A percentile compares a stretch with the other conserved stretches of the same genome.
Evolutionary conservation across 2,113 vertebrate species (phyloP).

Genomic region (Pantherophis guttatus): DNA sequence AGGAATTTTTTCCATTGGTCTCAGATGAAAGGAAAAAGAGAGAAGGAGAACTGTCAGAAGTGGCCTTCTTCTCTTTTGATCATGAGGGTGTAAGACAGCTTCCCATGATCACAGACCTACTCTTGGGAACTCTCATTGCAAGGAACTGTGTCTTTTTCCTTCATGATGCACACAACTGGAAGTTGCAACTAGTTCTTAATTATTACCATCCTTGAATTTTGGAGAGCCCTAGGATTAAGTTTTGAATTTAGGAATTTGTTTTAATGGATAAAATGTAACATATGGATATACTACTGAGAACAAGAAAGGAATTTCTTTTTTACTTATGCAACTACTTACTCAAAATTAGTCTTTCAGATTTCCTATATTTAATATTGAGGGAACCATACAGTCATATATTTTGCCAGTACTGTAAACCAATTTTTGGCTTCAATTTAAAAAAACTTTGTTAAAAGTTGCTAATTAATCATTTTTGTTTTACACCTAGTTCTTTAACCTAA

Average conservation of each 20-base stretch:
- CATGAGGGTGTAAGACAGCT: not conserved
- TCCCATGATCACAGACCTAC: not conserved
- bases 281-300: not conserved
- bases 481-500: constrained; percentile 34
- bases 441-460: constrained; percentile 25
- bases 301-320: not conserved
- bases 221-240: not conserved
- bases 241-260: not conserved
- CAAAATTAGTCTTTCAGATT: constrained; percentile 54
- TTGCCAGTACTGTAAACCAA: constrained; percentile 38
- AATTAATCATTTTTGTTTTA: constrained; percentile 35
- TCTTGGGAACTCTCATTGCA: not conserved
- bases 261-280: not conserved
- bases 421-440: constrained; percentile 26
- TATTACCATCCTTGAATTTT: not conserved
- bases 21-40: not conserved
- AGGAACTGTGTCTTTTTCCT: not conserved
- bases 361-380: constrained; percentile 54
- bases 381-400: constrained; percentile 38
- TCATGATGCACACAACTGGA: not conserved
- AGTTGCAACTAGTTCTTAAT: not conserved
- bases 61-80: not conserved
- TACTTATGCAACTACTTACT: constrained; percentile 23
- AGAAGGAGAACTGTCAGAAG: not conserved
- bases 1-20: not conserved